Base-by-base conservation (phyloP, 2,113 vertebrate genomes). In the Nyctereutes procyonoides region DNA sequence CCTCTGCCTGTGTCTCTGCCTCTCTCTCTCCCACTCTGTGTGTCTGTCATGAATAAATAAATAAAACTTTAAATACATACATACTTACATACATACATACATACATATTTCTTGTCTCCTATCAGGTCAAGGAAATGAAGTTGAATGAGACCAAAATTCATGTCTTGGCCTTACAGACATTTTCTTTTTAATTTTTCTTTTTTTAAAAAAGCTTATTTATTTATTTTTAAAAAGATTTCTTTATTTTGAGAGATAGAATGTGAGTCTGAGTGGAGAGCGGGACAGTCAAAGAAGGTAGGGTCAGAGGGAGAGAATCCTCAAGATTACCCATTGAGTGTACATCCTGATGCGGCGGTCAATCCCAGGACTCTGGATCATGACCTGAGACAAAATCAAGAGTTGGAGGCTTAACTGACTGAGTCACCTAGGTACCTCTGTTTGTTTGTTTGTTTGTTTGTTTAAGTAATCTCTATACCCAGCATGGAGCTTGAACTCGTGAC, bases 51-150 rank as follows among this genome's bases (percentile, higher is more conserved):
- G 43, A 43, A 43, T 43, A 43, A 43, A 43, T 43, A 43, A 8
- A 43, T 43, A 43, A 43, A 43, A 43, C 43, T 7, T 43, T 43
- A 43, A 43, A 43, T 43, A 43, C 43, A 43, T 43, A 43, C 43
- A 43, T 43, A 43, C 43, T 6, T 43, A 43, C 43, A 43, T 43
- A 43, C 43, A 43, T 43, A 43, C 1, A 43, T 43, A 43, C 43
- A 43, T 43, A 43, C 43, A 43, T 22, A 53, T 65, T 85, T 87
- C 43, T 65, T 93, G 81, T 73, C 48, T 91, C 65, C 88, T 17
- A 58, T 65, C 35, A 90, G 43, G 76, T 38, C 10, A 63, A 85
- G 71, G 48, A 96, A 90, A 93, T 77, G 80, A 90, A 86, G 20
- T 35, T 55, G 56, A 80, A 80, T 43, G n/a, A 73, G 48, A 85